Evolutionary conservation across 2,797 vertebrate species (phyloP).

Genomic region (Babyrousa celebensis): DNA sequence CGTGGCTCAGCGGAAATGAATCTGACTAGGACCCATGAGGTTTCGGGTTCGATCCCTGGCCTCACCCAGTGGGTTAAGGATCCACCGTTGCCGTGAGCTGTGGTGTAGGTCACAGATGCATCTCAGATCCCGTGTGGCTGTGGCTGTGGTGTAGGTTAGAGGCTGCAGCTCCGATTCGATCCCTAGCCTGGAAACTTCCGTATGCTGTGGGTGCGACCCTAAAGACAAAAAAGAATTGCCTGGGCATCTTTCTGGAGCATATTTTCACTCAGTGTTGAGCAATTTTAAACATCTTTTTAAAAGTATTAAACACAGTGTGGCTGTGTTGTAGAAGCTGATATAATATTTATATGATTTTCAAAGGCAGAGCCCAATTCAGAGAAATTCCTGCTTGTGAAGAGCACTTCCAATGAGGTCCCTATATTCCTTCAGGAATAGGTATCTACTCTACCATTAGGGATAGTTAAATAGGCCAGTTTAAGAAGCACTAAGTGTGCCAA

Average conservation of each 20-base stretch:
- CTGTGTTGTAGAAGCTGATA: background rate
- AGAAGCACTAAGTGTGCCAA: constrained; percentile 22
- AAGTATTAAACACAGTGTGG: background rate
- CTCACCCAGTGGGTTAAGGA: too few relatives aligned
- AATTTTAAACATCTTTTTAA: constrained; percentile 1
- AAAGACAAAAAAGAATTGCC: background rate
- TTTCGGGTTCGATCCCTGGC: too few relatives aligned
- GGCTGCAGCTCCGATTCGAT: too few relatives aligned
- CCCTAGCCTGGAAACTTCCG: too few relatives aligned
- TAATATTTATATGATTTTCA: constrained; percentile 28
- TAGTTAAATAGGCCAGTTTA: background rate
- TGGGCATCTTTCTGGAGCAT: background rate
- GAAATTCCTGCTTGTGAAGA: background rate
- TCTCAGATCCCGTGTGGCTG: too few relatives aligned
- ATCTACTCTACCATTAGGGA: background rate
- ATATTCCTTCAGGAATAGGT: constrained; percentile 3
- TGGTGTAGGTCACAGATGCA: too few relatives aligned
- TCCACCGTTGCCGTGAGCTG: too few relatives aligned
- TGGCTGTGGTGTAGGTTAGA: too few relatives aligned
- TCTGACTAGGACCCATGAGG: too few relatives aligned
- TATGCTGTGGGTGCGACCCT: too few relatives aligned
- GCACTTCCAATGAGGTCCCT: background rate
- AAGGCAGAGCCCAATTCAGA: constrained; percentile 11
- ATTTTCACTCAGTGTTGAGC: constrained; percentile 38
- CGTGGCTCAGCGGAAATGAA: too few relatives aligned